Conservation (phyloP, 2,797 vertebrate genomes). For the Ciconia nigra region DNA sequence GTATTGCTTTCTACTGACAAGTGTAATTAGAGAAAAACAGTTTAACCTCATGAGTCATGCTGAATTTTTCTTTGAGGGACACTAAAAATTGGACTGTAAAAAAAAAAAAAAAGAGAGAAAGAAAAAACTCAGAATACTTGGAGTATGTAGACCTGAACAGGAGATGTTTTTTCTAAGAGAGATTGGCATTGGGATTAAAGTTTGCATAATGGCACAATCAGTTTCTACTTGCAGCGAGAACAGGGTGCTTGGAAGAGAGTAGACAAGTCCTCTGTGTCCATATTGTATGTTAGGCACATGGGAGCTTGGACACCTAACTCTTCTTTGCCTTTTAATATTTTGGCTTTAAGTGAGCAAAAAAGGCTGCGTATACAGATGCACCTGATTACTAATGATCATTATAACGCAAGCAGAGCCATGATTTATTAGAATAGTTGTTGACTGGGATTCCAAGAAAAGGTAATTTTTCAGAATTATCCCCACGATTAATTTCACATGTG, state of each 20-base stretch:
- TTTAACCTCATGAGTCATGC: background rate
- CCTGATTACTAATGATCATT: slow-evolving; percentile 11
- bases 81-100: background rate
- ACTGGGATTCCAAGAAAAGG: slow-evolving; percentile 34
- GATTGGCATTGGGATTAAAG: background rate
- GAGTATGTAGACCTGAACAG: background rate
- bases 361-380: background rate
- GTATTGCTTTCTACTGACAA: background rate
- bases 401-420: background rate
- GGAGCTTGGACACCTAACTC: background rate
- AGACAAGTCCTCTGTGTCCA: background rate
- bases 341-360: background rate
- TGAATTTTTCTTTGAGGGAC: background rate
- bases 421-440: slow-evolving; percentile 11
- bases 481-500: slow-evolving; percentile 42
- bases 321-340: background rate
- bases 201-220: background rate
- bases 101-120: background rate
- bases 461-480: slow-evolving; percentile 6
- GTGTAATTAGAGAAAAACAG: background rate
- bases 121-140: background rate
- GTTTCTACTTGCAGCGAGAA: background rate
- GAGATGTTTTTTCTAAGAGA: background rate
- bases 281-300: background rate
- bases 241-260: background rate